Conservation (phyloP, 2,113 vertebrate genomes). For the Porphyrio hochstetteri region DNA sequence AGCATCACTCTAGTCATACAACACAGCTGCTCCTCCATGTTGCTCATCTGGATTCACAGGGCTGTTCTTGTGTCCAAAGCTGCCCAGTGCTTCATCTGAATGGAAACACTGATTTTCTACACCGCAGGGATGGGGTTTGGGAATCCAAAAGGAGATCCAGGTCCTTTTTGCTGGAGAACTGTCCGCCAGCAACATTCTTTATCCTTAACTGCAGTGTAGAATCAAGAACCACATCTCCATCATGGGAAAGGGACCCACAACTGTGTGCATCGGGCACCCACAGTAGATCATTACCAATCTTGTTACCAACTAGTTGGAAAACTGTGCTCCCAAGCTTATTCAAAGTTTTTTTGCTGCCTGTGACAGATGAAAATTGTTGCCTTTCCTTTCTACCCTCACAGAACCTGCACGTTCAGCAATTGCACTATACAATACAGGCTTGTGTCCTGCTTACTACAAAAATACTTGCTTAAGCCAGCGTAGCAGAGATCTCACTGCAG, state of each 20-base stretch:
- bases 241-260: neutral
- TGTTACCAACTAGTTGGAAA: neutral
- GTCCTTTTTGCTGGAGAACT: neutral
- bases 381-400: neutral
- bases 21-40: neutral
- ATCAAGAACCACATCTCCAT: neutral
- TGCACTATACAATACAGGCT: neutral
- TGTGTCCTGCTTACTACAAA: fast-evolving
- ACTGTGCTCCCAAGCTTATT: neutral
- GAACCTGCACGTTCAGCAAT: neutral
- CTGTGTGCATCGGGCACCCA: neutral
- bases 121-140: neutral
- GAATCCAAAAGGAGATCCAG: neutral
- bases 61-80: neutral
- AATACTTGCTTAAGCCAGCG: neutral
- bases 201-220: neutral
- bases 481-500: neutral
- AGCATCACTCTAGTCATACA: neutral
- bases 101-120: neutral
- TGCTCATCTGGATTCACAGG: neutral
- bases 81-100: neutral
- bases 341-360: neutral
- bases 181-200: neutral
- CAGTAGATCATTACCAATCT: neutral
- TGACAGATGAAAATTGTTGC: neutral